Evolutionary conservation across 2,113 vertebrate species (phyloP).

Genomic region (Pelobates fuscus): DNA sequence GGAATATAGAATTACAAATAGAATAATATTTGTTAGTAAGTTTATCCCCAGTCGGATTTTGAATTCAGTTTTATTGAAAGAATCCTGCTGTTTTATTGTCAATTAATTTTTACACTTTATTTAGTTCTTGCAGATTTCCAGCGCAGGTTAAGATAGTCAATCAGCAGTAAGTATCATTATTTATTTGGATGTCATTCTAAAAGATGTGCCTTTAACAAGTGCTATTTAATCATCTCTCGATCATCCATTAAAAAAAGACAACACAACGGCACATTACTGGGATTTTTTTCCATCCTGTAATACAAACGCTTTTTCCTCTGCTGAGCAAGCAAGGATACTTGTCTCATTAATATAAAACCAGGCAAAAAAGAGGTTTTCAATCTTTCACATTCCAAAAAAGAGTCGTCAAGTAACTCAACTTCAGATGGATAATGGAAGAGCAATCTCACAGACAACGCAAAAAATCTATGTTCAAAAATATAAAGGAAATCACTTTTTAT

Average conservation of each 20-base stretch:
- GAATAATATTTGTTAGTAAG: too few species aligned
- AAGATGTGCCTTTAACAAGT: slow-evolving; percentile 2
- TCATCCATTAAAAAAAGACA: slow-evolving; percentile 3
- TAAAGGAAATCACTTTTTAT: too few species aligned
- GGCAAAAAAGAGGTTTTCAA: slow-evolving; percentile 17
- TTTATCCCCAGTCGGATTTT: too few species aligned
- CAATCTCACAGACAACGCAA: too few species aligned
- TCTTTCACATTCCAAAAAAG: too few species aligned
- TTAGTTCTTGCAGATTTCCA: not conserved
- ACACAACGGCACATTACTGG: not conserved
- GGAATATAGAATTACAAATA: too few species aligned
- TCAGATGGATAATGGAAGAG: too few species aligned
- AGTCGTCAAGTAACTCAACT: too few species aligned
- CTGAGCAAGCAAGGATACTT: slow-evolving; percentile 41
- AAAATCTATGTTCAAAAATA: too few species aligned
- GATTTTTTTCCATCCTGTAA: slow-evolving; percentile 19
- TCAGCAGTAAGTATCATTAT: slow-evolving; percentile 10
- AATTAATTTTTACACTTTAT: slow-evolving; percentile 13
- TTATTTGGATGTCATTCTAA: slow-evolving; percentile 27
- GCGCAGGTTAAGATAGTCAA: not conserved
- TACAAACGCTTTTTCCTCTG: slow-evolving; percentile 24
- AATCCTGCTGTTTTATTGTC: slow-evolving; percentile 18
- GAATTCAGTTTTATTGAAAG: not conserved
- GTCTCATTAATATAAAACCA: slow-evolving; percentile 23
- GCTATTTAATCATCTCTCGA: slow-evolving; percentile 55